These are phyloP conservation scores for Pocillopora meandrina DNA, from an alignment of 92 coral and sea anemone genomes.

Conservation along the genomic window DNA sequence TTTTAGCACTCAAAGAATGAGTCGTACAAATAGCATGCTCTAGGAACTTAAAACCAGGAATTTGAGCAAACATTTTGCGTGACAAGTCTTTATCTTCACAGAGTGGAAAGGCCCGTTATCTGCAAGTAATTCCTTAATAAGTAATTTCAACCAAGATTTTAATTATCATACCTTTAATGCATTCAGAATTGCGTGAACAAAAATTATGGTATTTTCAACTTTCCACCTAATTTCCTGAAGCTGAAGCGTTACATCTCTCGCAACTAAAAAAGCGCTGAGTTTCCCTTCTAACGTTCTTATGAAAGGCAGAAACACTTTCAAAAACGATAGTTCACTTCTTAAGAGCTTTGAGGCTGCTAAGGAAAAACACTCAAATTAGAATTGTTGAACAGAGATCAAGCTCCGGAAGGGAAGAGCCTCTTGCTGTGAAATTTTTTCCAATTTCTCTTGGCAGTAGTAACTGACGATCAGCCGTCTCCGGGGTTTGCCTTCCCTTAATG, in stretches of 20 bases:
- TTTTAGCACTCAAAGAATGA: too few relatives aligned
- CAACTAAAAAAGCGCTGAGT: conserved; percentile 6
- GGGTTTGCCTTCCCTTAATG: too few relatives aligned
- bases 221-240: conserved; percentile 19
- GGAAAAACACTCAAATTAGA: not conserved
- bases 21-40: not conserved
- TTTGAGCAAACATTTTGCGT: too few relatives aligned
- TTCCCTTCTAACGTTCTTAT: conserved; percentile 10
- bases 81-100: too few relatives aligned
- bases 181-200: not conserved
- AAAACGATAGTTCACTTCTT: conserved; percentile 6
- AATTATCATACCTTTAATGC: not conserved
- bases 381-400: not conserved
- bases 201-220: not conserved
- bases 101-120: too few relatives aligned
- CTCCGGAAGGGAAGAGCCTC: too few relatives aligned
- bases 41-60: too few relatives aligned
- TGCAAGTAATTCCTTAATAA: too few relatives aligned
- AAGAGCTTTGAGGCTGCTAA: not conserved
- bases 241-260: conserved; percentile 13
- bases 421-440: too few relatives aligned
- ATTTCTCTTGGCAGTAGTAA: too few relatives aligned
- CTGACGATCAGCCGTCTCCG: too few relatives aligned
- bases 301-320: not conserved
- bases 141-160: too few relatives aligned